These are phyloP conservation scores for Lasioglossum zephyrum DNA, from an alignment of 2,888 invertebrate species.

Conservation along the genomic window DNA sequence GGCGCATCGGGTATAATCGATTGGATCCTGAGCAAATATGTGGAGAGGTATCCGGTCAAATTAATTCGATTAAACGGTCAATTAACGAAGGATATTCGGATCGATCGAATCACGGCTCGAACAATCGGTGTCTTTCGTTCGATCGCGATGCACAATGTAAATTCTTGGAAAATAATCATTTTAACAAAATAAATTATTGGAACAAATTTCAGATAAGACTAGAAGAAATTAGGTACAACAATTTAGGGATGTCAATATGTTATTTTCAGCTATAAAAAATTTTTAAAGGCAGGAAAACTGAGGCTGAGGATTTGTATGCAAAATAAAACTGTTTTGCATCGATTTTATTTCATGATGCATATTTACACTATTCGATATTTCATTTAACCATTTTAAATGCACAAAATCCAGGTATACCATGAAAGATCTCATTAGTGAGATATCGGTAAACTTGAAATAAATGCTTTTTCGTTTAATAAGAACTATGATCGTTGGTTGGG, in stretches of 20 bases:
- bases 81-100: neutral
- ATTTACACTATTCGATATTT: too few species aligned
- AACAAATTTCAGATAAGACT: neutral
- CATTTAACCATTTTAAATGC: too few species aligned
- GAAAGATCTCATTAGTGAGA: too few species aligned
- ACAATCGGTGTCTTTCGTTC: neutral
- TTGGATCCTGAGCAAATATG: slow-evolving; percentile 6
- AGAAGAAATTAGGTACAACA: too few species aligned
- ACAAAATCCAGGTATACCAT: too few species aligned
- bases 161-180: too few species aligned
- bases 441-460: neutral
- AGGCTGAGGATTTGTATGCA: neutral
- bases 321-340: neutral
- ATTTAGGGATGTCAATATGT: too few species aligned
- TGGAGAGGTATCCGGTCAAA: slow-evolving; percentile 1
- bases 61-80: slow-evolving; percentile 19
- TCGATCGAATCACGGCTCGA: neutral
- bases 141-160: neutral
- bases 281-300: too few species aligned
- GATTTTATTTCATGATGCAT: too few species aligned
- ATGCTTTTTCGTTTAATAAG: neutral
- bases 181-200: neutral
- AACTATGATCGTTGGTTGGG: neutral
- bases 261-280: too few species aligned
- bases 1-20: neutral